Evolutionary conservation across 2,888 invertebrate species (phyloP).

Genomic region (Melinaea menophilus): DNA sequence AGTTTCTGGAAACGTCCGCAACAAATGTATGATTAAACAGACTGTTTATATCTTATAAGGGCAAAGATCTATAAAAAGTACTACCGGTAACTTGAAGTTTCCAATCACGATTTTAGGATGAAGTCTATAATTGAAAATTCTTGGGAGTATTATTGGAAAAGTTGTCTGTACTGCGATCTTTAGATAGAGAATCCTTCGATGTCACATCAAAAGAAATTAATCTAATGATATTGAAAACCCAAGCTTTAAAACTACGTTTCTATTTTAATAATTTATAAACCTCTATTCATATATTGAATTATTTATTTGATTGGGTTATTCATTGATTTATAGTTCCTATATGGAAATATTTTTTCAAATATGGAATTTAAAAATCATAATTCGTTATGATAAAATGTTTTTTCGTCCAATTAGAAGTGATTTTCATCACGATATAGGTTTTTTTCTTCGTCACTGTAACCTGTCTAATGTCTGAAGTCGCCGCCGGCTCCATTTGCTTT

Average conservation of each 20-base stretch:
- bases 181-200: conserved; percentile 41
- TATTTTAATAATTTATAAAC: too few relatives aligned
- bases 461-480: conserved; percentile 28
- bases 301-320: too few relatives aligned
- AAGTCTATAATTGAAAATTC: conserved; percentile 64
- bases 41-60: too few relatives aligned
- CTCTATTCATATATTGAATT: too few relatives aligned
- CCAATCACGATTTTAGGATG: conserved; percentile 32
- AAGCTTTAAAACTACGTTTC: too few relatives aligned
- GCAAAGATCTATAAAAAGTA: conserved; percentile 3
- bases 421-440: conserved; percentile 38
- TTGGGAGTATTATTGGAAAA: conserved; percentile 55
- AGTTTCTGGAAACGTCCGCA: too few relatives aligned
- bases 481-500: conserved; percentile 15
- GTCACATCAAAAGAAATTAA: conserved; percentile 35
- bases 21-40: too few relatives aligned
- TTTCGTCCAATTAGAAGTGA: conserved; percentile 31
- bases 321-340: too few relatives aligned
- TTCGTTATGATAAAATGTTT: neutral
- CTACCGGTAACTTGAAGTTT: conserved; percentile 21
- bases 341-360: too few relatives aligned
- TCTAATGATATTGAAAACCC: neutral
- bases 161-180: conserved; percentile 45
- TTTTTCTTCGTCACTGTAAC: conserved; percentile 37
- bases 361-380: conserved; percentile 1